Conservation (phyloP, 2,888 invertebrate species). For the Netelia virgata region DNA sequence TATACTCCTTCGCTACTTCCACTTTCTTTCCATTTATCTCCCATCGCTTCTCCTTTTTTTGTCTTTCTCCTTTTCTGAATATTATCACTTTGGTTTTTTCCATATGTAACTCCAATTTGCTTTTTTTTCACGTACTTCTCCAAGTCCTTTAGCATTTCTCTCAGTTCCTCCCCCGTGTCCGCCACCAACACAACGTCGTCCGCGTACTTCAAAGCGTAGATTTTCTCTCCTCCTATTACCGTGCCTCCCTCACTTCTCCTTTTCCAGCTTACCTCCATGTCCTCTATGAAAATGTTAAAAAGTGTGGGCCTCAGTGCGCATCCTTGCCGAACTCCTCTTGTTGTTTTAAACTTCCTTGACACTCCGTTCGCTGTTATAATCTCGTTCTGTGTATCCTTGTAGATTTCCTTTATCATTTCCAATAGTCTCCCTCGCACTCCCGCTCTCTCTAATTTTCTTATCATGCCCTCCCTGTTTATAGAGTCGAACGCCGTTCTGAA, state of each 20-base stretch:
- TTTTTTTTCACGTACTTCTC: conserved; percentile 50
- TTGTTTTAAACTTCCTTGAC: conserved; percentile 52
- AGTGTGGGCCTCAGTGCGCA: conserved; percentile 53
- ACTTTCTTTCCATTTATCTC: conserved; percentile 48
- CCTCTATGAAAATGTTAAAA: conserved; percentile 58
- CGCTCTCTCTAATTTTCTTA: conserved; percentile 12
- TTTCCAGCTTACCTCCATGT: conserved; percentile 59
- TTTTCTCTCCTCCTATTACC: conserved; percentile 59
- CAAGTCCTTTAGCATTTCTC: conserved; percentile 44
- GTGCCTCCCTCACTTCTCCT: conserved; percentile 55
- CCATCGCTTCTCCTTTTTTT: conserved; percentile 40
- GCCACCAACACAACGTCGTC: conserved; percentile 66
- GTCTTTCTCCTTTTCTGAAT: conserved; percentile 59
- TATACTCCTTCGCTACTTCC: conserved; percentile 64
- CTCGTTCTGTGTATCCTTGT: conserved; percentile 46
- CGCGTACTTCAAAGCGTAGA: conserved; percentile 61
- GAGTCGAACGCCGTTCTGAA: conserved; percentile 2
- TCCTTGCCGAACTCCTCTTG: conserved; percentile 58
- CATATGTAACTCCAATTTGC: conserved; percentile 47
- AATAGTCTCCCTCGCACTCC: conserved; percentile 35
- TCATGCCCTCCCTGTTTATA: not conserved
- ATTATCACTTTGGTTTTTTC: conserved; percentile 59
- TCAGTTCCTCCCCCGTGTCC: conserved; percentile 40
- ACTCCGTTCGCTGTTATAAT: conserved; percentile 44
- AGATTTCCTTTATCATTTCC: conserved; percentile 50